Base-by-base conservation (phyloP, 2,113 vertebrate species). In the Lasiurus borealis region DNA sequence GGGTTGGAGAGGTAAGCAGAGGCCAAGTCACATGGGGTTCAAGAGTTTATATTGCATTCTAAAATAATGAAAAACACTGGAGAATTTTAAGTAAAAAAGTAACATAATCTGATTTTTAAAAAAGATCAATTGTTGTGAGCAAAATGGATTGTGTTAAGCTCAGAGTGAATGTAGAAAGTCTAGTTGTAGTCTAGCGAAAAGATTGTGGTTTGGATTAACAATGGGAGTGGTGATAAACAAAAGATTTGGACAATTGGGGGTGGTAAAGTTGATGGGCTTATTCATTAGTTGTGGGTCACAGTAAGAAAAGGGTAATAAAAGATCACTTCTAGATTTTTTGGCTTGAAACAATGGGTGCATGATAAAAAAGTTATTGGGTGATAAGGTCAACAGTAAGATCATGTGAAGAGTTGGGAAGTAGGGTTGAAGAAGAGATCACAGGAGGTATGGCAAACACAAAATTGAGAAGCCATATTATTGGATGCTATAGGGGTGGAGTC, bases 51-150 rank as follows among this genome's bases (percentile, higher is more conserved):
- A 78, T 2, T 88, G 29, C 68, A 83, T 48, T 77, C 34, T 90
- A 64, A 85, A 50, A 90, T 14, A 85, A 31, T 57, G 31, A 57
- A 36, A 89, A 64, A 77, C 46, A 83, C 0, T 12, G 59, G 29
- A 57, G 54, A 73, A 81, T 66, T 86, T 81, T 75, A 62, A 85
- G 46, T 86, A 95, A 77, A 94, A 66, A 77, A 88, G 46, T 52
- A 6, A 93, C 59, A 69, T 77, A 31, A 68, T 23, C 80, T 77
- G 48, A 91, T 62, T 82, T 86, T 94, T 62, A 7, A 48, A 85
- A 90, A 75, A 69, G 36, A 86, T 44, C 40, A 81, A 82, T n/a
- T 90, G 6, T 19, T 86, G 7, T 88, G 46, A 88, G 69, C 36
- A 84, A 90, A 91, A 59, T 19, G 36, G 36, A 44, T 19, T 90